phyloP scores from a whole-genome alignment of 2,888 invertebrate genomes.

The Limnephilus rhombicus region DNA sequence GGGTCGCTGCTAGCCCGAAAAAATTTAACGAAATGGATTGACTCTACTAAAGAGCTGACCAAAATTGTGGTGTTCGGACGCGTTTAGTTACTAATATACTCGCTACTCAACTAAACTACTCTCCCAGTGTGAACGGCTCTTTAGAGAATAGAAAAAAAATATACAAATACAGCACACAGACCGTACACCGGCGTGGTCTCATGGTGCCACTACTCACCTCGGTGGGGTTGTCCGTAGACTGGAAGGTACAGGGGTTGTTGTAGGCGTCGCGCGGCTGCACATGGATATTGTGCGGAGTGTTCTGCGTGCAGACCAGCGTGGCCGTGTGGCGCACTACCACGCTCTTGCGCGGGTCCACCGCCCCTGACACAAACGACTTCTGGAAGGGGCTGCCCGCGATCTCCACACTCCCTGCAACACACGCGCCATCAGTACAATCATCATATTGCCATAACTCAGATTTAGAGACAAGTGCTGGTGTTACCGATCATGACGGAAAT shows the following conservation, averaged over 20 bases:
- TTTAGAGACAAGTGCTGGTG: neutral
- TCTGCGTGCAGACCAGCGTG: slow-evolving; percentile 90
- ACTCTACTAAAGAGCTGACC: no score
- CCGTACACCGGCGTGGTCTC: slow-evolving; percentile 75
- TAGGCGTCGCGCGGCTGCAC: slow-evolving; percentile 95
- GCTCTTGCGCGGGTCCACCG: slow-evolving; percentile 89
- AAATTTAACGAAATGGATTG: no score
- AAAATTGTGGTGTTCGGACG: no score
- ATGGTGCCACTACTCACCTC: slow-evolving; percentile 79
- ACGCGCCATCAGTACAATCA: neutral
- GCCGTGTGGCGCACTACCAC: slow-evolving; percentile 90
- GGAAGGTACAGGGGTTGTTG: slow-evolving; percentile 88
- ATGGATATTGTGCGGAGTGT: slow-evolving; percentile 85
- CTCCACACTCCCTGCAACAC: slow-evolving; percentile 80
- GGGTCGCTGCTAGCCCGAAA: no score
- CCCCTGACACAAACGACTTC: slow-evolving; percentile 89
- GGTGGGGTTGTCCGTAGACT: slow-evolving; percentile 79
- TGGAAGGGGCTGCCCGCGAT: slow-evolving; percentile 93
- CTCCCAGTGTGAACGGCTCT: no score
- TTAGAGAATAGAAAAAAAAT: no score
- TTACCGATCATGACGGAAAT: slow-evolving; percentile 89
- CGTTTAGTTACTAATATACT: no score
- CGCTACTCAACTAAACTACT: no score
- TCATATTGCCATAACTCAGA: neutral
- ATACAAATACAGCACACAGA: neutral